phyloP scores from a whole-genome alignment of 2,888 invertebrate species.

The Tachina lurida region DNA sequence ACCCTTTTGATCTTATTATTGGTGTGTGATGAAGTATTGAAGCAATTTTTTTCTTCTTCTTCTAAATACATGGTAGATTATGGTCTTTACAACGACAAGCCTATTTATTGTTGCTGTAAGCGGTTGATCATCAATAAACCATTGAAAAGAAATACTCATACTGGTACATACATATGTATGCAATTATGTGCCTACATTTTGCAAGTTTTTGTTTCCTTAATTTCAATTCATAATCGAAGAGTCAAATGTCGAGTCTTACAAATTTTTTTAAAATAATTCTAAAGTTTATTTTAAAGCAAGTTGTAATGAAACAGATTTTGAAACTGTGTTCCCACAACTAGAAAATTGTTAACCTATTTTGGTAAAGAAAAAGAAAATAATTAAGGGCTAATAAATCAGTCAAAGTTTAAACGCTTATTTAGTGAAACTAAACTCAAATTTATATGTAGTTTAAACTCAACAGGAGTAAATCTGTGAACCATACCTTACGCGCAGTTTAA shows the following conservation, averaged over 20 bases:
- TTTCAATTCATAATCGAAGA: slow-evolving; percentile 25
- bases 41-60: not conserved
- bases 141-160: not conserved
- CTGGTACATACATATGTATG: too few species aligned
- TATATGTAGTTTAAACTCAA: too few species aligned
- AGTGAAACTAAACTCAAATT: too few species aligned
- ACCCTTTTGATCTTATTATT: slow-evolving; percentile 69
- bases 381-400: too few species aligned
- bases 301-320: not conserved
- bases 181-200: not conserved
- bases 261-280: slow-evolving; percentile 24
- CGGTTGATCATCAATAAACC: slow-evolving; percentile 57
- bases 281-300: not conserved
- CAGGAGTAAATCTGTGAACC: too few species aligned
- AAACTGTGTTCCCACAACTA: slow-evolving; percentile 1
- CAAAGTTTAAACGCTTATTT: too few species aligned
- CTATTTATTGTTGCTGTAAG: slow-evolving; percentile 47
- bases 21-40: slow-evolving; percentile 48
- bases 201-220: slow-evolving; percentile 23
- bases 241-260: slow-evolving; percentile 52
- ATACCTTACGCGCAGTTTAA: too few species aligned
- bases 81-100: slow-evolving; percentile 46
- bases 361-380: not conserved
- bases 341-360: not conserved
- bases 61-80: slow-evolving; percentile 29